phyloP scores from a whole-genome alignment of 1,140 invertebrate genomes.

The Chymomyza costata region DNA sequence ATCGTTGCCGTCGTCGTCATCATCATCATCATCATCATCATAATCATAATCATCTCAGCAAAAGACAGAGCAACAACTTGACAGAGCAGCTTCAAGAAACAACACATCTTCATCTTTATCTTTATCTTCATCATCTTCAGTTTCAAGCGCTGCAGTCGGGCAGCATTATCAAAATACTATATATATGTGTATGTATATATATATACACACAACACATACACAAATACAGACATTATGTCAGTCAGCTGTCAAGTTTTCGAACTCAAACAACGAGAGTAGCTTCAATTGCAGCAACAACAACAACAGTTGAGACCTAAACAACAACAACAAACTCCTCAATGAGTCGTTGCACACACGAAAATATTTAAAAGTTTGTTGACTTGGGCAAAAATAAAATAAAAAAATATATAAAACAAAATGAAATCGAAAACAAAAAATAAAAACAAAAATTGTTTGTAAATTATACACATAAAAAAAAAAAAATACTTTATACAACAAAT shows the following conservation, averaged over 20 bases:
- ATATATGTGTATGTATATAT: no score
- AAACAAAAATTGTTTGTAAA: no score
- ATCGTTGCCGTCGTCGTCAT: constrained; percentile 7
- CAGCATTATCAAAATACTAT: no score
- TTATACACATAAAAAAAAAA: constrained; percentile 34
- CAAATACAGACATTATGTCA: constrained; percentile 60
- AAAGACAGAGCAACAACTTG: no score
- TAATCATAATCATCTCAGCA: constrained; percentile 18
- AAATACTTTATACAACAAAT: constrained; percentile 20
- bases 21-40: constrained; percentile 9
- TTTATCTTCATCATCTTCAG: constrained; percentile 34
- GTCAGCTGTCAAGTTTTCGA: constrained; percentile 60
- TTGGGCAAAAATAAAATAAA: constrained; percentile 44
- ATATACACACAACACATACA: no score
- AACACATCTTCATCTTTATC: constrained; percentile 13
- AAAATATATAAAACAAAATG: constrained; percentile 25
- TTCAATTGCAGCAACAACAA: constrained; percentile 28
- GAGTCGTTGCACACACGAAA: constrained; percentile 11
- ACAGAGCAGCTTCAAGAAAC: no score
- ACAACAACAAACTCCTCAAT: not conserved
- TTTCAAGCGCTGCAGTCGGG: no score
- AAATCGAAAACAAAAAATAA: constrained; percentile 27
- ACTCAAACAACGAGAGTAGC: constrained; percentile 7
- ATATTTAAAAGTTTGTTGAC: constrained; percentile 35
- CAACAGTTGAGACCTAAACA: no score